Conservation (phyloP, 1,140 invertebrate species). For the Drosophila trapezifrons region DNA sequence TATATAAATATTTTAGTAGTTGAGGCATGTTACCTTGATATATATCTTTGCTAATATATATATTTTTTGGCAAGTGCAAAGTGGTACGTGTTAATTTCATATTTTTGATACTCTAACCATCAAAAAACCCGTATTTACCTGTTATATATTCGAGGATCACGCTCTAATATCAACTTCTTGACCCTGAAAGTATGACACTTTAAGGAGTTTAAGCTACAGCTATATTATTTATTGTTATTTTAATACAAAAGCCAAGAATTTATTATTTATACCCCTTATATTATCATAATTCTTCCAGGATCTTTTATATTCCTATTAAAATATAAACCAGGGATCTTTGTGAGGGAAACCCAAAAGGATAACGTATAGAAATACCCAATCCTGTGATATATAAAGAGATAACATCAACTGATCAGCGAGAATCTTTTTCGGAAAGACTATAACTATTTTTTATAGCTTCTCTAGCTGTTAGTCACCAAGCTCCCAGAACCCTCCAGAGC, state of each 20-base stretch:
- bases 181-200: not conserved
- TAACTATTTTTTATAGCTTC: slow-evolving; percentile 62
- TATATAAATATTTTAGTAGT: not conserved
- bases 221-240: too few species aligned
- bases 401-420: not conserved
- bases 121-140: not conserved
- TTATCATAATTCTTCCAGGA: too few species aligned
- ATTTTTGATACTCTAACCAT: not conserved
- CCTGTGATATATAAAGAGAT: not conserved
- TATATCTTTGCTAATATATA: too few species aligned
- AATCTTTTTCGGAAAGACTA: slow-evolving; percentile 40
- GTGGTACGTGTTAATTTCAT: slow-evolving; percentile 5
- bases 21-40: slow-evolving; percentile 1
- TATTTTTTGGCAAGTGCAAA: not conserved
- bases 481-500: slow-evolving; percentile 14
- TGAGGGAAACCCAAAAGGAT: too few species aligned
- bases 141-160: not conserved
- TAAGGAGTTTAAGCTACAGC: not conserved
- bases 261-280: too few species aligned
- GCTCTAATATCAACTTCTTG: not conserved
- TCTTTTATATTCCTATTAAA: not conserved
- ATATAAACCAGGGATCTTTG: not conserved
- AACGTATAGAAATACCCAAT: too few species aligned
- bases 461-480: slow-evolving; percentile 65
- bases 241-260: too few species aligned